phyloP scores from a whole-genome alignment of 2,113 vertebrate species.

The Puffinus mauretanicus region DNA sequence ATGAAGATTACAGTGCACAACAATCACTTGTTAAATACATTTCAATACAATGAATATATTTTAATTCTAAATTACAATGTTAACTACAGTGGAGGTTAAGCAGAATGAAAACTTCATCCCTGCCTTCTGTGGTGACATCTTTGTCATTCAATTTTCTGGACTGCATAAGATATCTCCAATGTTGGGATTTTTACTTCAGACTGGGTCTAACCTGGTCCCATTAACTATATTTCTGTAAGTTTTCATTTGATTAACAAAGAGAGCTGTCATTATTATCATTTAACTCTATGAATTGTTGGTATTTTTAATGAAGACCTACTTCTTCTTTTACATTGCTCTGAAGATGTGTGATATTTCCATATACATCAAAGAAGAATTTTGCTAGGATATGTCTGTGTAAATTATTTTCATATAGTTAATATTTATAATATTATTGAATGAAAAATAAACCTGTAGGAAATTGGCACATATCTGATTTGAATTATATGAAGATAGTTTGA shows the following conservation, averaged over 20 bases:
- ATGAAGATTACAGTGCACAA: background rate
- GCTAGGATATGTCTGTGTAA: background rate
- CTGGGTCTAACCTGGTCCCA: background rate
- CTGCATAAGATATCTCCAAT: rapidly evolving
- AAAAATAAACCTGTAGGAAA: background rate
- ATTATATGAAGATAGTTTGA: background rate
- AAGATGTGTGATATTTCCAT: background rate
- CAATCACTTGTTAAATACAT: background rate
- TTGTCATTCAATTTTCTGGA: background rate
- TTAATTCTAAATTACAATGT: background rate
- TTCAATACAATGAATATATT: background rate
- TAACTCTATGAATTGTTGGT: rapidly evolving
- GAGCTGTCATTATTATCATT: background rate
- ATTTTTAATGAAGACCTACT: background rate
- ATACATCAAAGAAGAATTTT: background rate
- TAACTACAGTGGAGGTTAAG: background rate
- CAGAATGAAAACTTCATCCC: background rate
- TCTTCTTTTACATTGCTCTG: background rate
- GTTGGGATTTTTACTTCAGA: background rate
- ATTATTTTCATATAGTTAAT: background rate
- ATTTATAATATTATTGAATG: background rate
- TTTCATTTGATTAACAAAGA: background rate
- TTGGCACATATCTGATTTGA: background rate
- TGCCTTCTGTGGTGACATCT: background rate
- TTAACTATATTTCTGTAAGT: background rate